A percentile compares a stretch with the other conserved stretches of the same genome.
Conservation (phyloP, 2,113 vertebrate genomes). For the Entelurus aequoreus region DNA sequence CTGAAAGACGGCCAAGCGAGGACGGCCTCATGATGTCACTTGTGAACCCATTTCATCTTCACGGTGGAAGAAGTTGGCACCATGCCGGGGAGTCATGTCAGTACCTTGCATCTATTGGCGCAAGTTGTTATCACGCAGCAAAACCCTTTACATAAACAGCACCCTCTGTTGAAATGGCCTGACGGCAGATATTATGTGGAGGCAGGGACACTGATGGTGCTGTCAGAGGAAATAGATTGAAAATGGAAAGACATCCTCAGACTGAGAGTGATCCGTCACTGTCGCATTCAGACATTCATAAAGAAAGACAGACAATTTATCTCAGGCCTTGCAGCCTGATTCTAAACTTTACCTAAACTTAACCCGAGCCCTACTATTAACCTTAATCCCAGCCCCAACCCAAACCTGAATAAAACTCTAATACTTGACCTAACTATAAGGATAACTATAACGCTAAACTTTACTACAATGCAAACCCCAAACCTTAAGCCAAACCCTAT, state of each 20-base stretch:
- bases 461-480: no score
- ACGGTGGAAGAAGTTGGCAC: slow-evolving; percentile 8
- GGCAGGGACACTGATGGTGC: slow-evolving; percentile 31
- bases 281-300: slow-evolving; percentile 34
- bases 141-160: slow-evolving; percentile 1
- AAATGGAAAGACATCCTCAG: slow-evolving; percentile 19
- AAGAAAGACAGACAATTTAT: slow-evolving; percentile 21
- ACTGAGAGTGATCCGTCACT: slow-evolving; percentile 34
- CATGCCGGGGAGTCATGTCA: slow-evolving; percentile 4
- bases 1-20: slow-evolving; percentile 21
- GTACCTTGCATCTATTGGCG: neutral
- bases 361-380: no score
- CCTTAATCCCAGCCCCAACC: no score
- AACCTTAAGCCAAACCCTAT: no score
- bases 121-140: slow-evolving; percentile 10
- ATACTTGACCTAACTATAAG: no score
- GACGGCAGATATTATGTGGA: slow-evolving; percentile 35
- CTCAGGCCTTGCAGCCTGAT: slow-evolving; percentile 3
- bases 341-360: no score
- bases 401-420: no score
- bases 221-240: slow-evolving; percentile 36
- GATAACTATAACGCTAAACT: no score
- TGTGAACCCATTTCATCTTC: slow-evolving; percentile 11
- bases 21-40: slow-evolving; percentile 26
- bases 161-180: slow-evolving; percentile 11